Conservation (phyloP, 2,888 invertebrate genomes). For the Ormyrus labotus region DNA sequence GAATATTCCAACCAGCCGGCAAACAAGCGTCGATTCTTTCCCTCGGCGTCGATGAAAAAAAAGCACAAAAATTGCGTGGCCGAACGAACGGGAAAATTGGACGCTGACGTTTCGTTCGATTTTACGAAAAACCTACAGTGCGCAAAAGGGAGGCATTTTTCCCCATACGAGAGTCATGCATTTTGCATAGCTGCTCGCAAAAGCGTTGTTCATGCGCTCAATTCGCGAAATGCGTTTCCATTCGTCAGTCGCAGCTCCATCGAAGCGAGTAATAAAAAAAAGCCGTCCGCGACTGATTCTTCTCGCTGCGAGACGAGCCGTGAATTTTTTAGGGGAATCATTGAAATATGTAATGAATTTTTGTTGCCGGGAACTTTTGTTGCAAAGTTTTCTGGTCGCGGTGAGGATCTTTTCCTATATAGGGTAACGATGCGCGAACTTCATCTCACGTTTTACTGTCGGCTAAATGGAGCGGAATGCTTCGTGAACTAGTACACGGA, state of each 20-base stretch:
- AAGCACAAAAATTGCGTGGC: background rate
- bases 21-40: background rate
- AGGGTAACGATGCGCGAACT: too few species aligned
- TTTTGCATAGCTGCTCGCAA: slow-evolving; percentile 21
- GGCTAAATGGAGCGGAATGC: background rate
- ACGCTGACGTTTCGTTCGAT: slow-evolving; percentile 37
- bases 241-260: slow-evolving; percentile 12
- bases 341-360: slow-evolving; percentile 13
- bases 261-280: slow-evolving; percentile 2
- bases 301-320: background rate
- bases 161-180: slow-evolving; percentile 12
- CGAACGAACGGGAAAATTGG: slow-evolving; percentile 13
- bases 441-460: too few species aligned
- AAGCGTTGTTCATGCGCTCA: slow-evolving; percentile 28
- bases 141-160: background rate
- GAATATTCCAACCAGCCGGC: background rate
- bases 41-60: background rate
- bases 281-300: slow-evolving; percentile 8
- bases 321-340: slow-evolving; percentile 1
- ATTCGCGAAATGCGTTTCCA: slow-evolving; percentile 35
- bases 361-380: background rate
- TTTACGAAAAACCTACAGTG: slow-evolving; percentile 14
- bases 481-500: slow-evolving; percentile 13
- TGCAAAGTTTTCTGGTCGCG: too few species aligned
- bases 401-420: too few species aligned